Evolutionary conservation across 2,797 vertebrate species (phyloP), one percentile per base, ranked within the genome.

Genomic region (Cossypha polioptera): DNA sequence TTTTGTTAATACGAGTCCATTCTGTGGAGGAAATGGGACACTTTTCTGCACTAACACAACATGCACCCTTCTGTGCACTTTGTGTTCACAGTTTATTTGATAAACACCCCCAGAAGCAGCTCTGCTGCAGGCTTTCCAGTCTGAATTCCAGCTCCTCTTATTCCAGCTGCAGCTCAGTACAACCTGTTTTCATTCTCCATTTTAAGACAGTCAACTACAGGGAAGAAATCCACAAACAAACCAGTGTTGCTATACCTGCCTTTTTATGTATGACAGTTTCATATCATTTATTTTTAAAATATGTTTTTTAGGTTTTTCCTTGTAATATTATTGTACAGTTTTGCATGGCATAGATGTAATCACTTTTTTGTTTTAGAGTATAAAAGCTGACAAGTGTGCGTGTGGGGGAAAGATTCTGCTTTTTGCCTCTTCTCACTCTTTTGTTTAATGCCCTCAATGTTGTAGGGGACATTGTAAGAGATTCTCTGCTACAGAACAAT

Each of bases 271-370:
- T 98, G 97, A 97, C 95, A 98, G 95, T 98, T 98, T 98, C 98
- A 98, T 98, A 98, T 98, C 98, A 98, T 98, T 98, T 98, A 98
- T 98, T 98, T 98, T 97, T 97, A 67, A 97, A 95, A 96, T 95
- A 91, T 57, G 71, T 97, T 97, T 98, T 97, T 95, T 97, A 95
- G 92, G 96, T 98, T 98, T 98, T 98, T 98, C 98, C 98, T 98
- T 99, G 98, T 99, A 99, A 99, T 98, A 98, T 99, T 99, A 97
- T 98, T 99, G 99, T 99, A 99, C 99, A 99, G 99, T 99, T 99
- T 99, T 99, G 99, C 99, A 99, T 99, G 99, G 98, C 98, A 97
- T 99, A 98, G 98, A 98, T 99, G 99, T 99, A 98, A 98, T 99
- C 98, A 98, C 98, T 98, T 98, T 97, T 97, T 97, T 97, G 96